A percentile compares a stretch with the other conserved stretches of the same genome.
Evolutionary conservation across 2,797 vertebrate species (phyloP).

Genomic region (Manis crassicaudata): DNA sequence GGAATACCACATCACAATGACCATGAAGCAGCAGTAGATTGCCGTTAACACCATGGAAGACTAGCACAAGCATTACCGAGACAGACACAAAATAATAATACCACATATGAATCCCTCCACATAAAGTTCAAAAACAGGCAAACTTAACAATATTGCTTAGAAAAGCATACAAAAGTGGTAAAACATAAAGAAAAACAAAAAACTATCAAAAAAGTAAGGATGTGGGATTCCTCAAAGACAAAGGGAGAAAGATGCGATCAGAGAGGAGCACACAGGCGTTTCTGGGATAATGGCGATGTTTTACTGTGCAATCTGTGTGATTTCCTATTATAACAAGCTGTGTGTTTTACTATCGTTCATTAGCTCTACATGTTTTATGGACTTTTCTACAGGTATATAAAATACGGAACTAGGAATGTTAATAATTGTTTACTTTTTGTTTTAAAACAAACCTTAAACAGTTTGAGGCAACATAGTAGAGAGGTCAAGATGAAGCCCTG

Average conservation of each 20-base stretch:
- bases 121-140: not conserved
- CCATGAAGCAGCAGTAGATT: not conserved
- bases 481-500: not conserved
- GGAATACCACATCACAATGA: not conserved
- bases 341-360: not conserved
- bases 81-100: not conserved
- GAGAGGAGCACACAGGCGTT: not conserved
- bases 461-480: not conserved
- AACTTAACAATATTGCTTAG: not conserved
- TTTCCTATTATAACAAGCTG: not conserved
- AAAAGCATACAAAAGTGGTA: not conserved
- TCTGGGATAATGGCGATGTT: not conserved
- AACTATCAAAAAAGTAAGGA: not conserved
- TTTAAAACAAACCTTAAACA: not conserved
- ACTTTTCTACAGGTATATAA: not conserved
- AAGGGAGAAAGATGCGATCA: not conserved
- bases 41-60: not conserved
- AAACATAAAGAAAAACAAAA: not conserved
- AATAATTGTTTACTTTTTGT: not conserved
- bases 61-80: not conserved
- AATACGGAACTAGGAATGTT: not conserved
- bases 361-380: not conserved
- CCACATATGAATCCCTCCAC: not conserved
- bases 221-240: not conserved
- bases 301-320: not conserved